These are phyloP conservation scores for Portunus trituberculatus DNA, from an alignment of 1,140 invertebrate species.

Conservation along the genomic window DNA sequence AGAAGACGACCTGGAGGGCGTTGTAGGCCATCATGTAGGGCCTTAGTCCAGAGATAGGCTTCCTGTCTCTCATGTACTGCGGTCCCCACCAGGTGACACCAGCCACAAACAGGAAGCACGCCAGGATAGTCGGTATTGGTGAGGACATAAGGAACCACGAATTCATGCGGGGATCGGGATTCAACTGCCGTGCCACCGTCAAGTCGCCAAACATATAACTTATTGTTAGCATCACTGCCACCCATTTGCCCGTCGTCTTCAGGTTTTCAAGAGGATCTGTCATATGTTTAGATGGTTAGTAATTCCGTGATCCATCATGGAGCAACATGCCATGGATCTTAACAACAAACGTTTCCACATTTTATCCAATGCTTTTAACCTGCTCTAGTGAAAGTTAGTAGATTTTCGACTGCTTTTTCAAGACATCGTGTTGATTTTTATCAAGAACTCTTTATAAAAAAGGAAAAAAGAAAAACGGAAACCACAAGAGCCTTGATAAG, in stretches of 20 bases:
- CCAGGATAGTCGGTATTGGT: slow-evolving; percentile 27
- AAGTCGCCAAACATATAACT: slow-evolving; percentile 38
- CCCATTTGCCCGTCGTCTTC: slow-evolving; percentile 27
- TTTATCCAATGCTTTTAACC: too few species aligned
- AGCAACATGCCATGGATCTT: too few species aligned
- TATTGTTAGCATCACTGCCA: background rate
- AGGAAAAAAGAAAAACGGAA: too few species aligned
- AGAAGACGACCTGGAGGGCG: slow-evolving; percentile 59
- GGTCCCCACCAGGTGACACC: slow-evolving; percentile 40
- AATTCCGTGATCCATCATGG: too few species aligned
- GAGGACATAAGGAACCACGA: slow-evolving; percentile 52
- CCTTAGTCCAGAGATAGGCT: slow-evolving; percentile 46
- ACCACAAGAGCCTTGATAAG: too few species aligned
- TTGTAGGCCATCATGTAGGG: slow-evolving; percentile 55
- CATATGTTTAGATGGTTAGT: too few species aligned
- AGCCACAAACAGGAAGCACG: slow-evolving; percentile 21
- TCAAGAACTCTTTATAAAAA: too few species aligned
- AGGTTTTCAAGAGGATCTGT: slow-evolving; percentile 3
- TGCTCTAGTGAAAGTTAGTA: too few species aligned
- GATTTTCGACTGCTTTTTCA: too few species aligned
- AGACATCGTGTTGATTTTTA: too few species aligned
- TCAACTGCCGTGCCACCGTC: slow-evolving; percentile 36
- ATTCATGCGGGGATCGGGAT: slow-evolving; percentile 40
- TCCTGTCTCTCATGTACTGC: slow-evolving; percentile 42
- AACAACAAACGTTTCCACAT: too few species aligned